Evolutionary conservation across 2,888 invertebrate genomes (phyloP).

Genomic region (Hedychridium roseum): DNA sequence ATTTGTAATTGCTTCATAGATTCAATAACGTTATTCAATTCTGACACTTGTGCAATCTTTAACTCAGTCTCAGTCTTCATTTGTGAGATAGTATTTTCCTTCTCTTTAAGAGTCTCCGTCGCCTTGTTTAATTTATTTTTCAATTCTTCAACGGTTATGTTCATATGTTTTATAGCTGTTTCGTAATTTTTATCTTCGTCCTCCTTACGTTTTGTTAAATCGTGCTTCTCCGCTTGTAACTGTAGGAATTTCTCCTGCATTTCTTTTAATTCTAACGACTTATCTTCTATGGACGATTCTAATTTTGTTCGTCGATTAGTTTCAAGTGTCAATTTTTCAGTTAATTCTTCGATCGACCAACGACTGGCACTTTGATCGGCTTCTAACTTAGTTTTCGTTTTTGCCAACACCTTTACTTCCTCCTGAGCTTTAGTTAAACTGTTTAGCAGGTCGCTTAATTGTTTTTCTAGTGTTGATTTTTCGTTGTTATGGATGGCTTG

Average conservation of each 20-base stretch:
- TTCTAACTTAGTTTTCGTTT: conserved; percentile 37
- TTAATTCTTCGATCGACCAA: conserved; percentile 64
- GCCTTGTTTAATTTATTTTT: conserved; percentile 22
- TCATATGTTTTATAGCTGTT: conserved; percentile 17
- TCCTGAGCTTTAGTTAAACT: conserved; percentile 36
- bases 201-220: conserved; percentile 10
- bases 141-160: conserved; percentile 26
- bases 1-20: conserved; percentile 60
- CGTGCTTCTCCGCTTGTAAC: conserved; percentile 15
- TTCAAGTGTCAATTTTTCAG: conserved; percentile 34
- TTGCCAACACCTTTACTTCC: conserved; percentile 40
- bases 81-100: conserved; percentile 22
- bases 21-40: conserved; percentile 63
- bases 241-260: conserved; percentile 48
- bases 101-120: conserved; percentile 20
- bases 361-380: conserved; percentile 36
- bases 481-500: conserved; percentile 40
- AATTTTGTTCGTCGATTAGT: conserved; percentile 33
- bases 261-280: conserved; percentile 59
- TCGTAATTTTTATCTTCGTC: conserved; percentile 11
- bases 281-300: conserved; percentile 37
- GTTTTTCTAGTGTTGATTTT: conserved; percentile 38
- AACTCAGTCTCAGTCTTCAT: conserved; percentile 35
- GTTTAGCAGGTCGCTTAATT: conserved; percentile 38
- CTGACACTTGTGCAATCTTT: conserved; percentile 26